A percentile compares a stretch with the other conserved stretches of the same genome.
phyloP scores from a whole-genome alignment of 2,888 invertebrate species.

The Sericinus montela region DNA sequence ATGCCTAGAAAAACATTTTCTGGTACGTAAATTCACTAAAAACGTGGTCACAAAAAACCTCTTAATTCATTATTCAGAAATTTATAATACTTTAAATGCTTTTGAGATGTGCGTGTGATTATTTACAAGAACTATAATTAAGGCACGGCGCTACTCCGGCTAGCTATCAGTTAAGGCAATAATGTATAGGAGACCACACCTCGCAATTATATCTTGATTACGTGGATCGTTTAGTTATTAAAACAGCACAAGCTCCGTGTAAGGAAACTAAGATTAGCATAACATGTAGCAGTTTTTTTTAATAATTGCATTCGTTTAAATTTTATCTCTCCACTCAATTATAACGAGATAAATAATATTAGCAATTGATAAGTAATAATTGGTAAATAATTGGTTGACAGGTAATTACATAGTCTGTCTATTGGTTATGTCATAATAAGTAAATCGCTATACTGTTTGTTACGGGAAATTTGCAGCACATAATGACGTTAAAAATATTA shows the following conservation, averaged over 20 bases:
- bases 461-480: too few relatives aligned
- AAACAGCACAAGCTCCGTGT: slow-evolving; percentile 24
- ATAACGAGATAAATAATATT: not conserved
- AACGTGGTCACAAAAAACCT: not conserved
- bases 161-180: slow-evolving; percentile 49
- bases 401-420: too few relatives aligned
- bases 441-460: too few relatives aligned
- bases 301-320: slow-evolving; percentile 5
- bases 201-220: slow-evolving; percentile 57
- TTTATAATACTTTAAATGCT: slow-evolving; percentile 11
- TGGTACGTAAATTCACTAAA: too few relatives aligned
- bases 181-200: slow-evolving; percentile 51
- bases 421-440: too few relatives aligned
- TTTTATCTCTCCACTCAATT: too few relatives aligned
- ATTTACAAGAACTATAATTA: slow-evolving; percentile 22
- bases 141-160: slow-evolving; percentile 39
- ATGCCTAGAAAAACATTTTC: too few relatives aligned
- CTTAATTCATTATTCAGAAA: slow-evolving; percentile 1
- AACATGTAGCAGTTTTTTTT: slow-evolving; percentile 18
- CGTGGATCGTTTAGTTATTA: slow-evolving; percentile 35
- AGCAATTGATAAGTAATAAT: too few relatives aligned
- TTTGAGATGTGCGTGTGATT: slow-evolving; percentile 28
- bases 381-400: too few relatives aligned
- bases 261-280: slow-evolving; percentile 18
- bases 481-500: too few relatives aligned